Conservation (phyloP, 2,113 vertebrate species). For the Peromyscus californicus region DNA sequence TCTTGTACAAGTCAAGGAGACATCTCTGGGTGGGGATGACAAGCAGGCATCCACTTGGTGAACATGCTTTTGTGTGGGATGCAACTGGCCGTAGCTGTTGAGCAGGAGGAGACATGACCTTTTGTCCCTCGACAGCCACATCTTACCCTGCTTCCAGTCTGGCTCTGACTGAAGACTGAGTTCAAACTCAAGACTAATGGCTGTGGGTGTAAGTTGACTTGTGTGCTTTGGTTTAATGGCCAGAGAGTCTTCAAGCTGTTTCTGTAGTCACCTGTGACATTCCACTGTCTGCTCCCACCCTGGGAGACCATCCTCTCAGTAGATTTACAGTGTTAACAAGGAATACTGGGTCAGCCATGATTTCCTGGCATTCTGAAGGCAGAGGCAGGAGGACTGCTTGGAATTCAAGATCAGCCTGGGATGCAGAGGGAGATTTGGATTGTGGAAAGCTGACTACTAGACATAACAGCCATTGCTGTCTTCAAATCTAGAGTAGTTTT, state of each 20-base stretch:
- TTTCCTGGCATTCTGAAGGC: not conserved
- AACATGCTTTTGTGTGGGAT: fast-evolving
- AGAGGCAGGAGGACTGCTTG: not conserved
- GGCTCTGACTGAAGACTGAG: not conserved
- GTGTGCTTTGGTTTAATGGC: not conserved
- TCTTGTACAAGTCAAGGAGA: not conserved
- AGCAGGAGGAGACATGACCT: not conserved
- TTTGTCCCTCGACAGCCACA: fast-evolving
- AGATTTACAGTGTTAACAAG: not conserved
- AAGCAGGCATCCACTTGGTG: not conserved
- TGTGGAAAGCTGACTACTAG: not conserved
- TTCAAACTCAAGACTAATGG: not conserved
- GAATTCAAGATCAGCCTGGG: not conserved
- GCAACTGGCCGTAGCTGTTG: not conserved
- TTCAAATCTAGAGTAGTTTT: not conserved
- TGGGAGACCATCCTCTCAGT: not conserved
- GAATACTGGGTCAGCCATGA: no score
- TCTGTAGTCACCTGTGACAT: not conserved
- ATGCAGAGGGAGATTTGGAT: not conserved
- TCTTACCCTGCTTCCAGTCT: not conserved
- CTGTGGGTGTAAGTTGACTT: no score
- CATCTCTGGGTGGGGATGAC: not conserved
- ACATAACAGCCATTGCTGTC: no score
- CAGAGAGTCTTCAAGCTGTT: not conserved
- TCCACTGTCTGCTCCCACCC: not conserved